Percentiles rank a stretch among this genome's conserved stretches.
phyloP scores from a whole-genome alignment of 2,797 vertebrate genomes.

The Leuciscus waleckii region DNA sequence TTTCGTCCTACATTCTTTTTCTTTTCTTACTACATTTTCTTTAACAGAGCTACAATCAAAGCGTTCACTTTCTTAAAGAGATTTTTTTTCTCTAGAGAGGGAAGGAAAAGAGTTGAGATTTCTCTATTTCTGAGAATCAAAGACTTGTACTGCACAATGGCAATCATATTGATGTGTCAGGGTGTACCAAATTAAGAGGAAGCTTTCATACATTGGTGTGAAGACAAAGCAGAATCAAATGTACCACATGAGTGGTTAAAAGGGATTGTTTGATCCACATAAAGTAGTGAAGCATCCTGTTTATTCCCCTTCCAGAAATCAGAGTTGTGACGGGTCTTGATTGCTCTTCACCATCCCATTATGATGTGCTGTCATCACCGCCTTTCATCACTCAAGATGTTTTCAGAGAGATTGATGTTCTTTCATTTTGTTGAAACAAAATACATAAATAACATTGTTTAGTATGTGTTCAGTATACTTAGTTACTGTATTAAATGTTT shows the following conservation, averaged over 20 bases:
- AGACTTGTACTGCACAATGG: not conserved
- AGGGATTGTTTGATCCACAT: slow-evolving; percentile 20
- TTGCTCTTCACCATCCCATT: slow-evolving; percentile 16
- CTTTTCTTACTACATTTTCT: not conserved
- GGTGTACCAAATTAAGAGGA: not conserved
- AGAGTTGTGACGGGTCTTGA: not conserved
- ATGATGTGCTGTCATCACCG: not conserved
- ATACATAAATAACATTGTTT: not conserved
- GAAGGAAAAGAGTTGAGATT: not conserved
- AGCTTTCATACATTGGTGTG: not conserved
- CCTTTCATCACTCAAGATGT: not conserved
- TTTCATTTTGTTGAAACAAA: not conserved
- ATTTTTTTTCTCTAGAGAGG: not conserved
- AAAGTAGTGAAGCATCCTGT: slow-evolving; percentile 25
- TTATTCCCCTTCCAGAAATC: not conserved
- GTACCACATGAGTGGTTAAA: not conserved
- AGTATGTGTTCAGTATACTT: not conserved
- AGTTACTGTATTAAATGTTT: not conserved
- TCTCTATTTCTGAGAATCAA: not conserved
- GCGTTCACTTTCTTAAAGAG: not conserved
- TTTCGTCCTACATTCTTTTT: not conserved
- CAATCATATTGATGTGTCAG: not conserved
- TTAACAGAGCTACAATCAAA: not conserved
- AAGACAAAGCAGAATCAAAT: not conserved
- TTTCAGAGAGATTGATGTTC: not conserved